A percentile compares a stretch with the other conserved stretches of the same genome.
These are phyloP conservation scores for Emys orbicularis DNA, from an alignment of 2,797 vertebrate species.

Conservation along the genomic window DNA sequence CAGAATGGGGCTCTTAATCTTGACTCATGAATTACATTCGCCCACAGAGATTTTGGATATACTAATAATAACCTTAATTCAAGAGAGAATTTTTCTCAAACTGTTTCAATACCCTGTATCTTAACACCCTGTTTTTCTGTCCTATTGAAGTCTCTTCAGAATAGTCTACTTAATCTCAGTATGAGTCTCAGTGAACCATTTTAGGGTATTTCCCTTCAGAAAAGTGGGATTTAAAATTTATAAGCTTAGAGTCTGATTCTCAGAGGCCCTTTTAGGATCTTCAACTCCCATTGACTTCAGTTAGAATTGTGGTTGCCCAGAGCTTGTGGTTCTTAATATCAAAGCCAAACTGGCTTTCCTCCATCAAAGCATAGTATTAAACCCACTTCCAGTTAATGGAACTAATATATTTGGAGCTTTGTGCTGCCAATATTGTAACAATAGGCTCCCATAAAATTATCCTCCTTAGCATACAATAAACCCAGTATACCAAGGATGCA, in stretches of 20 bases:
- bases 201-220: not conserved
- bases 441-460: not conserved
- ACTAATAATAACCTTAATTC: not conserved
- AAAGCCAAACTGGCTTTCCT: not conserved
- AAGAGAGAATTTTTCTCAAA: not conserved
- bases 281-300: not conserved
- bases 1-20: not conserved
- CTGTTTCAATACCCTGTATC: not conserved
- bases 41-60: rapidly evolving
- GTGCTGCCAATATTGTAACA: not conserved
- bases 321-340: not conserved
- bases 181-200: not conserved
- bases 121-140: not conserved
- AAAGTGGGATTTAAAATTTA: not conserved
- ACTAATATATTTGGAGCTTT: not conserved
- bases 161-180: not conserved
- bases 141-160: not conserved
- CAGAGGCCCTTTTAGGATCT: not conserved
- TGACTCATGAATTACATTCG: not conserved
- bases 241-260: not conserved
- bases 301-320: not conserved
- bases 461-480: not conserved
- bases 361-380: not conserved
- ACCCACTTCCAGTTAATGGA: not conserved
- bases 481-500: not conserved